A percentile compares a stretch with the other conserved stretches of the same genome.
phyloP scores from a whole-genome alignment of 37 sponge, comb jelly and placozoan species.

The Cladorhizidae sp. region DNA sequence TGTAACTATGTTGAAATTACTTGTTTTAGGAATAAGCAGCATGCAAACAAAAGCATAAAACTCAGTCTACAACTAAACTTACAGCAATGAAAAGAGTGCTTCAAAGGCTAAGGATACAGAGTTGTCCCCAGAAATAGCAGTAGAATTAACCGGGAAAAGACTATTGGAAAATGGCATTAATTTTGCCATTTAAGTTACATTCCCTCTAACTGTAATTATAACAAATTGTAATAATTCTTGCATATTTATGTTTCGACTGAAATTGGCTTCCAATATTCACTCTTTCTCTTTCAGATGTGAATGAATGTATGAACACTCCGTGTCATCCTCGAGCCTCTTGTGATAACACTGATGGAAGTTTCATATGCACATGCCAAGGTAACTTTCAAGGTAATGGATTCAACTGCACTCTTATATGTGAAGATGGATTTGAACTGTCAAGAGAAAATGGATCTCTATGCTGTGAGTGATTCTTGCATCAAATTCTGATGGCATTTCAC shows the following conservation, averaged over 20 bases:
- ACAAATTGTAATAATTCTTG: too few species aligned
- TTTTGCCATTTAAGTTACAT: background rate
- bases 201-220: background rate
- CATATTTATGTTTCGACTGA: too few species aligned
- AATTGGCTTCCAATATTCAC: too few species aligned
- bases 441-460: constrained; percentile 4
- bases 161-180: too few species aligned
- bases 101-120: too few species aligned
- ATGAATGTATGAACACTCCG: constrained; percentile 29
- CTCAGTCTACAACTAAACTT: too few species aligned
- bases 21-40: too few species aligned
- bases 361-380: constrained; percentile 16
- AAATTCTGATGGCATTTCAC: background rate
- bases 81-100: too few species aligned
- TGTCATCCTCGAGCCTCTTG: constrained; percentile 38
- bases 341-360: constrained; percentile 32
- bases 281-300: constrained; percentile 35
- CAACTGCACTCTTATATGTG: constrained; percentile 12
- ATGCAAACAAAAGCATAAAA: too few species aligned
- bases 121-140: too few species aligned
- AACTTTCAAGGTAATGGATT: constrained; percentile 29
- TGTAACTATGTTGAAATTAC: too few species aligned
- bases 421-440: constrained; percentile 1
- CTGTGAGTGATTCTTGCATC: background rate
- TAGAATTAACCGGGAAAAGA: too few species aligned